Percentiles rank a stretch among this genome's conserved stretches.
These are phyloP conservation scores for Chrysotoxum bicinctum DNA, from an alignment of 2,888 invertebrate genomes.

Conservation along the genomic window DNA sequence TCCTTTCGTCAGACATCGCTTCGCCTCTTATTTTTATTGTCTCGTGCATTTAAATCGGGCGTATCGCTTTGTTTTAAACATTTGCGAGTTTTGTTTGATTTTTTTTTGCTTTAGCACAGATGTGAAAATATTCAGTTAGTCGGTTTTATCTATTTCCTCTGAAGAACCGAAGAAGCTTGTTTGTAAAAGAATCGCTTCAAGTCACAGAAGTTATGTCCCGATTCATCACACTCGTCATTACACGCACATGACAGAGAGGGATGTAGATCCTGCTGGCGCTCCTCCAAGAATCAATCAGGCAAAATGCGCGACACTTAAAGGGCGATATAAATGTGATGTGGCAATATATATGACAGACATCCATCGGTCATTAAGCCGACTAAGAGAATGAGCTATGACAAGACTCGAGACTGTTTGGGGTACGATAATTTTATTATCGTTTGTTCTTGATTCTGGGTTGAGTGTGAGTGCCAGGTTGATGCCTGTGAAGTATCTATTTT, in stretches of 20 bases:
- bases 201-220: conserved; percentile 62
- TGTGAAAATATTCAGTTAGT: not conserved
- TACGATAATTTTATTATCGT: not conserved
- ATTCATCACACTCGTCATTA: conserved; percentile 63
- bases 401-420: not conserved
- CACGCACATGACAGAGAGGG: conserved; percentile 35
- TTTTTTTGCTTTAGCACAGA: conserved; percentile 9
- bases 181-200: conserved; percentile 54
- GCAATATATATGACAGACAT: conserved; percentile 61
- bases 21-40: conserved; percentile 35
- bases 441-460: conserved; percentile 3
- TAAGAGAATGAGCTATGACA: not conserved
- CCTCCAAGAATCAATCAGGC: conserved; percentile 58
- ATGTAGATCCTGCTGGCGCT: conserved; percentile 48
- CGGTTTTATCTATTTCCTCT: not conserved
- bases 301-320: conserved; percentile 51
- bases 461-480: not conserved
- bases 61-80: conserved; percentile 44
- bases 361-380: conserved; percentile 59
- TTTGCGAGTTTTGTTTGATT: not conserved
- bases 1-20: not conserved
- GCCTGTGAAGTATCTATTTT: conserved; percentile 53
- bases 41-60: conserved; percentile 57
- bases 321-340: conserved; percentile 64
- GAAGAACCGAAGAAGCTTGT: conserved; percentile 17